These are phyloP conservation scores for Carettochelys insculpta DNA, from an alignment of 2,113 vertebrate species.

Conservation along the genomic window DNA sequence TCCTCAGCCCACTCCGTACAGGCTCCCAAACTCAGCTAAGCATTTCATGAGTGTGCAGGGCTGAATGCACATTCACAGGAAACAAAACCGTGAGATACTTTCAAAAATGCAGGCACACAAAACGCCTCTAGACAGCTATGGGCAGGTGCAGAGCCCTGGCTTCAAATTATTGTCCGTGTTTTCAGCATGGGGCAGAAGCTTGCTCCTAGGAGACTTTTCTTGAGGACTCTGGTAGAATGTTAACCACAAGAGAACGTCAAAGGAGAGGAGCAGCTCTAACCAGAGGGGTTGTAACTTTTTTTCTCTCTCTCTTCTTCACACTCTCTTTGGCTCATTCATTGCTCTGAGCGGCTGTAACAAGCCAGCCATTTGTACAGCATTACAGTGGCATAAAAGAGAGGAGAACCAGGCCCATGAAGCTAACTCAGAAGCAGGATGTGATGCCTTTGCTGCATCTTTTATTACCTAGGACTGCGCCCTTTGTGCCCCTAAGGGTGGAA, in stretches of 20 bases:
- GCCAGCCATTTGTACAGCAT: slow-evolving; percentile 58
- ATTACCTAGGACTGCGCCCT: rapidly evolving
- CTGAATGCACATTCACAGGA: slow-evolving; percentile 62
- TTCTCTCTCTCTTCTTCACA: slow-evolving; percentile 38
- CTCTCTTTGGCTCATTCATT: slow-evolving; percentile 69
- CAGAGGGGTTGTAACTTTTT: slow-evolving; percentile 34
- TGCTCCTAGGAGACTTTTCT: neutral
- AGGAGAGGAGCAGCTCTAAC: slow-evolving; percentile 43
- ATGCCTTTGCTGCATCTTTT: neutral
- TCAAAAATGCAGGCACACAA: slow-evolving; percentile 52
- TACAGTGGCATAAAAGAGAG: slow-evolving; percentile 29
- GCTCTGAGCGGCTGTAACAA: slow-evolving; percentile 63
- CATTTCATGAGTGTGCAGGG: slow-evolving; percentile 46
- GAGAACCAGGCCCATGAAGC: neutral
- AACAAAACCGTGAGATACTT: slow-evolving; percentile 67
- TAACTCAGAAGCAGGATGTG: neutral
- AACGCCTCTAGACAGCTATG: slow-evolving; percentile 20
- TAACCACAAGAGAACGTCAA: slow-evolving; percentile 23
- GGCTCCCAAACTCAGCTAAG: slow-evolving; percentile 44
- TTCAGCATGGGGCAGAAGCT: neutral
- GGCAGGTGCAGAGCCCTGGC: slow-evolving; percentile 40
- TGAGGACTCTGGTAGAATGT: slow-evolving; percentile 18
- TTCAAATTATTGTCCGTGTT: neutral
- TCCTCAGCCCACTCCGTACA: neutral
- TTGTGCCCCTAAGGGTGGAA: neutral